Evolutionary conservation across 2,888 invertebrate genomes (phyloP).

Genomic region (Chymomyza caudatula): DNA sequence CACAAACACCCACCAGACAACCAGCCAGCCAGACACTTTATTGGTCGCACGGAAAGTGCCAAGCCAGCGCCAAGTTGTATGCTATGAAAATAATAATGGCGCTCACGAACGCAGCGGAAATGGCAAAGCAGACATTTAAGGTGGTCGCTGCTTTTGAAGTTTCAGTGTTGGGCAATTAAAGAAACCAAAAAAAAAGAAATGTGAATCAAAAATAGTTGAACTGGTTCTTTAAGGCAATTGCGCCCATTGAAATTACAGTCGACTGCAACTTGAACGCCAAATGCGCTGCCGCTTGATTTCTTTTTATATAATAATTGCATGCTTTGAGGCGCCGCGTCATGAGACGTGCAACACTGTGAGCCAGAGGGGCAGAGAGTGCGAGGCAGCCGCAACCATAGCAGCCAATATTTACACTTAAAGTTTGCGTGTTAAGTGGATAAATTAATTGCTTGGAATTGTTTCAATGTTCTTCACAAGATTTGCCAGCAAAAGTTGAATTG

Average conservation of each 20-base stretch:
- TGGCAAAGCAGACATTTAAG: not conserved
- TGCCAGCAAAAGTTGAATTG: constrained; percentile 14
- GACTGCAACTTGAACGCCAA: constrained; percentile 17
- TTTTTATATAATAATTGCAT: constrained; percentile 63
- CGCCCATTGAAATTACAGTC: constrained; percentile 50
- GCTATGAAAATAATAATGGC: constrained; percentile 54
- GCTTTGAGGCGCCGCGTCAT: constrained; percentile 36
- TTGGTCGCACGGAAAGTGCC: constrained; percentile 33
- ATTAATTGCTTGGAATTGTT: constrained; percentile 67
- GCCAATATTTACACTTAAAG: constrained; percentile 66
- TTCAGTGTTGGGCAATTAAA: constrained; percentile 59
- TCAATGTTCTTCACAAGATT: constrained; percentile 45
- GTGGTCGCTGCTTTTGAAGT: constrained; percentile 47
- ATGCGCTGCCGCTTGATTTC: constrained; percentile 46
- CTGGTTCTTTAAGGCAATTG: constrained; percentile 61
- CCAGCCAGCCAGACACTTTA: constrained; percentile 55
- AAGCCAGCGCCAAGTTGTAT: constrained; percentile 18
- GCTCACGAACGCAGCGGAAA: constrained; percentile 5
- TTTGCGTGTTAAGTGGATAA: constrained; percentile 69
- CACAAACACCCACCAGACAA: not conserved
- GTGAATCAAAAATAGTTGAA: constrained; percentile 32
- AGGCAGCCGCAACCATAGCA: constrained; percentile 22
- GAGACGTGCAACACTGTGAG: constrained; percentile 13
- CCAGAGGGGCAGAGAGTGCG: not conserved
- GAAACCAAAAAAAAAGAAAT: constrained; percentile 20